Percentiles rank a stretch among this genome's conserved stretches.
These are phyloP conservation scores for Monodelphis domestica DNA, from an alignment of 2,797 vertebrate species.

Conservation along the genomic window DNA sequence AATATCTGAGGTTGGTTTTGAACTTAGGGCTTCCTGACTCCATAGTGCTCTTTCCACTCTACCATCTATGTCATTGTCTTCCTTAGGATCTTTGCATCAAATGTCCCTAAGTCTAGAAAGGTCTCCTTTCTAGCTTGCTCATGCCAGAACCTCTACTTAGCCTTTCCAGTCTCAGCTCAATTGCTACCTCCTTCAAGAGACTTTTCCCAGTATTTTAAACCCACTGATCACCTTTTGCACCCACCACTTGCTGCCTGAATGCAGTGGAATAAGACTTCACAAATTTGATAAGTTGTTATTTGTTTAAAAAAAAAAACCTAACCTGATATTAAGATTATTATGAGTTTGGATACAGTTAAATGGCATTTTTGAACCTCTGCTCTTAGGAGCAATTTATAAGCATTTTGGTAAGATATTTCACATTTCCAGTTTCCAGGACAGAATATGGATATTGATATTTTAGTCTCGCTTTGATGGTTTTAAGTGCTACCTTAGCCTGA, in stretches of 20 bases:
- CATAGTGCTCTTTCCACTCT: neutral
- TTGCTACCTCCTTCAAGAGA: neutral
- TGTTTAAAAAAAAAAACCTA: neutral
- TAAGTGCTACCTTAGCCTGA: neutral
- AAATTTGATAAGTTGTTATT: neutral
- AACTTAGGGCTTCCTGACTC: no score
- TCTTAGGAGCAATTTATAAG: neutral
- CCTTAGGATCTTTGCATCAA: neutral
- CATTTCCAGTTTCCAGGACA: neutral
- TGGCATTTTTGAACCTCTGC: neutral
- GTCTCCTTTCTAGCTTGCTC: neutral
- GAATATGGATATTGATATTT: conserved; percentile 9
- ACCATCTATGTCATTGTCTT: neutral
- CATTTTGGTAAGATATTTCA: neutral
- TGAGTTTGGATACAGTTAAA: neutral
- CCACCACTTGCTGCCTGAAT: neutral
- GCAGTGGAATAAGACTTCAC: neutral
- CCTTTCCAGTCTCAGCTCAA: neutral
- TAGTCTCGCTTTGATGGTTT: neutral
- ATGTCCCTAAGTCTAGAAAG: neutral
- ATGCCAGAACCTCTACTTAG: neutral
- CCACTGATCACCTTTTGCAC: neutral
- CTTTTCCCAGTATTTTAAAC: no score
- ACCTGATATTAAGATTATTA: neutral
- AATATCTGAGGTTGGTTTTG: no score